Evolutionary conservation across 1,140 invertebrate species (phyloP).

Genomic region (Tyrophagus putrescentiae): DNA sequence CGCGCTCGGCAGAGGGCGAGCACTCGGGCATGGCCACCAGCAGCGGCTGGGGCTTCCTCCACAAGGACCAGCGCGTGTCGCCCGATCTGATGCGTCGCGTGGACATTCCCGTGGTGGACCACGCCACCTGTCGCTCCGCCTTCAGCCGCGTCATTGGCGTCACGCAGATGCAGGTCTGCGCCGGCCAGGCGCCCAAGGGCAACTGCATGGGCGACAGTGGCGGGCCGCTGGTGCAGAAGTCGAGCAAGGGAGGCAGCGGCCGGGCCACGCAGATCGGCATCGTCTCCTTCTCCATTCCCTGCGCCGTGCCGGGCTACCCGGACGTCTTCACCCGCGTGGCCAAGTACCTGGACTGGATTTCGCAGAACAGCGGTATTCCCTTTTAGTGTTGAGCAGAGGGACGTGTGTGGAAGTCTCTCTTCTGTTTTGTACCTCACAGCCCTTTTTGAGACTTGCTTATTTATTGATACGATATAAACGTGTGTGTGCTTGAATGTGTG

Average conservation of each 20-base stretch:
- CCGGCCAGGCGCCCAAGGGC: slow-evolving; percentile 7
- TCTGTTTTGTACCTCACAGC: neutral
- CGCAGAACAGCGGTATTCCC: slow-evolving; percentile 14
- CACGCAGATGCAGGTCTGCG: slow-evolving; percentile 23
- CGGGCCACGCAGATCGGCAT: slow-evolving; percentile 40
- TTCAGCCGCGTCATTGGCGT: slow-evolving; percentile 16
- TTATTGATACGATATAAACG: slow-evolving; percentile 3
- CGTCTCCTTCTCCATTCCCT: slow-evolving; percentile 47
- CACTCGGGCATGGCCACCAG: slow-evolving; percentile 12
- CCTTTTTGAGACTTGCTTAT: neutral
- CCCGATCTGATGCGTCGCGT: neutral
- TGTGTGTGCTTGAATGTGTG: too few species aligned
- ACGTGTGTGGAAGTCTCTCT: neutral
- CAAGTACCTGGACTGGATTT: slow-evolving; percentile 23
- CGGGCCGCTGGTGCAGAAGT: slow-evolving; percentile 42
- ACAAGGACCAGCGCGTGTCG: neutral
- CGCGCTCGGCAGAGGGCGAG: neutral
- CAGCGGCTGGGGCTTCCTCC: slow-evolving; percentile 19
- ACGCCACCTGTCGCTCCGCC: slow-evolving; percentile 11
- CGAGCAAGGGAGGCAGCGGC: too few species aligned
- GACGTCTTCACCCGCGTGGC: slow-evolving; percentile 38
- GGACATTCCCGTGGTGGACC: slow-evolving; percentile 14
- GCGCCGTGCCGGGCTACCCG: slow-evolving; percentile 48
- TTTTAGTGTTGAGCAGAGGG: neutral
- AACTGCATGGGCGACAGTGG: slow-evolving; percentile 49